These are phyloP conservation scores for Nasonia oneida DNA, from an alignment of 2,888 invertebrate species.

Conservation along the genomic window DNA sequence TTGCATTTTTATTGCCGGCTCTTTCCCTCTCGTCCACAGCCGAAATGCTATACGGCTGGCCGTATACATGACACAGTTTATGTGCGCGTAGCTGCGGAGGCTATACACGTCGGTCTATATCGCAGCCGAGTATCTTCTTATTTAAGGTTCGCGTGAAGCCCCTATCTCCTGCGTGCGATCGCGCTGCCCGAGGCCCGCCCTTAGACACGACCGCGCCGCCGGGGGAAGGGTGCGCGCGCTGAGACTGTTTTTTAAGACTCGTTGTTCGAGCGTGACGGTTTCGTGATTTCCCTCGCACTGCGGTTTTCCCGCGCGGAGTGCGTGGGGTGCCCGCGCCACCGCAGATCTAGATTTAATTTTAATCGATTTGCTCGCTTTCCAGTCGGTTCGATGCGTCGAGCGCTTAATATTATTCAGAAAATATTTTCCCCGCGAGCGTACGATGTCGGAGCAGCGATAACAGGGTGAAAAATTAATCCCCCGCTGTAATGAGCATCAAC, in stretches of 20 bases:
- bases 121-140: slow-evolving; percentile 54
- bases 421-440: background rate
- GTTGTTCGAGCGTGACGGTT: slow-evolving; percentile 32
- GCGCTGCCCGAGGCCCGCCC: slow-evolving; percentile 12
- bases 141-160: slow-evolving; percentile 57
- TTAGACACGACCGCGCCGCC: background rate
- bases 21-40: background rate
- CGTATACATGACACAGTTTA: slow-evolving; percentile 41
- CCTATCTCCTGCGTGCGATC: slow-evolving; percentile 37
- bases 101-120: slow-evolving; percentile 45
- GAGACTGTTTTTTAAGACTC: slow-evolving; percentile 20
- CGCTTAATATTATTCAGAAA: slow-evolving; percentile 1
- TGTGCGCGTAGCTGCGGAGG: slow-evolving; percentile 12
- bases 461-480: background rate
- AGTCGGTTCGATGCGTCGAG: background rate
- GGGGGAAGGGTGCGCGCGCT: background rate
- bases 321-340: background rate
- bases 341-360: slow-evolving; percentile 1
- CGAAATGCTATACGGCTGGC: slow-evolving; percentile 16
- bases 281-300: slow-evolving; percentile 29
- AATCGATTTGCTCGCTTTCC: background rate
- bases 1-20: slow-evolving; percentile 74
- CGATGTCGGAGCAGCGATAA: background rate
- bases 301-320: background rate
- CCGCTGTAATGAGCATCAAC: background rate